Conservation (phyloP, 2,797 vertebrate species). For the Sphenopsis melanotis region DNA sequence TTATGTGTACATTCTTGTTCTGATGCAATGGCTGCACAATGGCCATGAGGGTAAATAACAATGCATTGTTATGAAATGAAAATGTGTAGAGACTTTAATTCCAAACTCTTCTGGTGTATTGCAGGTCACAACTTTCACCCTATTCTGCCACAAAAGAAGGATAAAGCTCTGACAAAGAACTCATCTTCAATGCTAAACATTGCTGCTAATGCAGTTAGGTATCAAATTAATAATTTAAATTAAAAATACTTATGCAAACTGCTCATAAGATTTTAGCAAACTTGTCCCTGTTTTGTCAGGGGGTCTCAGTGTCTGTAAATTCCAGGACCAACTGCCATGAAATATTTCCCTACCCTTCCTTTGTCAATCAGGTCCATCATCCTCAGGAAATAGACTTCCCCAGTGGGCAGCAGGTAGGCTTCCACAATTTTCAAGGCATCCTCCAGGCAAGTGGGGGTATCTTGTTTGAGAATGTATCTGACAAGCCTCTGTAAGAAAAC, state of each 20-base stretch:
- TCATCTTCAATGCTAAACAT: neutral
- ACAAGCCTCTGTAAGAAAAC: constrained; percentile 80
- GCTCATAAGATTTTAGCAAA: neutral
- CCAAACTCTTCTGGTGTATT: neutral
- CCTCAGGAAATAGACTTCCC: constrained; percentile 83
- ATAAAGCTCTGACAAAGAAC: neutral
- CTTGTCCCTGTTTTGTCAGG: neutral
- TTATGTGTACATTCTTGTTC: neutral
- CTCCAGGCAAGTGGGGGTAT: constrained; percentile 83
- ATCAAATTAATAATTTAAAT: neutral
- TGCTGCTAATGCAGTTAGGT: neutral
- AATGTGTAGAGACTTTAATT: neutral
- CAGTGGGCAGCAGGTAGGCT: constrained; percentile 82
- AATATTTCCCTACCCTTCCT: constrained; percentile 75
- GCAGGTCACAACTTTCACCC: neutral
- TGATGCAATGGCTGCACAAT: neutral
- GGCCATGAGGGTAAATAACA: neutral
- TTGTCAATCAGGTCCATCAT: constrained; percentile 83
- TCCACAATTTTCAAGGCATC: constrained; percentile 88
- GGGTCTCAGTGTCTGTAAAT: neutral
- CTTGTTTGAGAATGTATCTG: constrained; percentile 90
- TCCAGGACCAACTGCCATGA: neutral
- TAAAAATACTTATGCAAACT: neutral
- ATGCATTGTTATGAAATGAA: no score
- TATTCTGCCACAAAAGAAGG: neutral